Conservation (phyloP, 1,140 invertebrate genomes). For the Pseudobourletiella spinata region DNA sequence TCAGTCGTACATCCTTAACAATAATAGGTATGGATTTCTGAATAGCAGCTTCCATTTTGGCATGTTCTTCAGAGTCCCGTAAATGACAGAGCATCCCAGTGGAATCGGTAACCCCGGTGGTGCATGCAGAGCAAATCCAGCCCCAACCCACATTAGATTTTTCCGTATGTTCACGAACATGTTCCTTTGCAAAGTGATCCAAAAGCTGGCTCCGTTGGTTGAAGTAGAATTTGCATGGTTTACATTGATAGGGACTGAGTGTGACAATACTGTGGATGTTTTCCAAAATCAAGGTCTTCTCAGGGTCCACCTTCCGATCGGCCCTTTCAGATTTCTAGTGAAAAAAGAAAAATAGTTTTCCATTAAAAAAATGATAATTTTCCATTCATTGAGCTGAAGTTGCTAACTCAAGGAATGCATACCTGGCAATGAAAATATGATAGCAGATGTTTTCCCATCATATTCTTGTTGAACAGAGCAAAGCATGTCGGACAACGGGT, state of each 20-base stretch:
- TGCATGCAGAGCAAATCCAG: conserved; percentile 23
- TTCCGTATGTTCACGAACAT: not conserved
- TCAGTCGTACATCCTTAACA: not conserved
- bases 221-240: conserved; percentile 21
- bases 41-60: conserved; percentile 19
- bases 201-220: conserved; percentile 9
- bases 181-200: conserved; percentile 11
- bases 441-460: conserved; percentile 22
- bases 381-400: not conserved
- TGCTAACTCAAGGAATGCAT: not conserved
- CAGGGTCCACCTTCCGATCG: not conserved
- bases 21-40: conserved; percentile 22
- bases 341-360: not conserved
- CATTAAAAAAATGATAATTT: not conserved
- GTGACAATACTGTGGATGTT: conserved; percentile 15
- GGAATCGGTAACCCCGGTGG: not conserved
- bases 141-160: not conserved
- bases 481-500: conserved; percentile 18
- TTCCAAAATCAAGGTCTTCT: conserved; percentile 20
- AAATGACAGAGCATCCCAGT: conserved; percentile 13
- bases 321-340: not conserved
- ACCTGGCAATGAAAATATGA: conserved; percentile 25
- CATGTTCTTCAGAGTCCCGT: not conserved
- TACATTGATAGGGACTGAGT: conserved; percentile 17
- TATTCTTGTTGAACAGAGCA: not conserved